phyloP scores from a whole-genome alignment of 2,888 invertebrate genomes.

The Galerucella calmariensis region DNA sequence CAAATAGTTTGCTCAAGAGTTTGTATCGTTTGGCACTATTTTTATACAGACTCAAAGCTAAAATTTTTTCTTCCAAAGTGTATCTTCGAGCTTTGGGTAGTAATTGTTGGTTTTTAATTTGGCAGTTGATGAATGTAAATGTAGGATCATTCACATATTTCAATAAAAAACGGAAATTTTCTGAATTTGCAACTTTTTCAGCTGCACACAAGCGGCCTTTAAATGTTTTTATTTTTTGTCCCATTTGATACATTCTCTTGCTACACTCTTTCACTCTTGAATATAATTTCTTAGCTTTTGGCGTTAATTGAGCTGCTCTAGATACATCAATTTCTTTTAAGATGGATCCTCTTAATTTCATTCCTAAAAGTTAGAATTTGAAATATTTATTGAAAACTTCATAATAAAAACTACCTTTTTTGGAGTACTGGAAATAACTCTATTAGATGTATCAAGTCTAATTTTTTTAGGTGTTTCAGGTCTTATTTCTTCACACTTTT shows the following conservation, averaged over 20 bases:
- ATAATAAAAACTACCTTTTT: too few relatives aligned
- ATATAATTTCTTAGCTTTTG: slow-evolving; percentile 2
- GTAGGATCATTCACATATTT: too few relatives aligned
- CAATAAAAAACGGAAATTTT: too few relatives aligned
- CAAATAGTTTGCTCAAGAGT: background rate
- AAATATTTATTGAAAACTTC: too few relatives aligned
- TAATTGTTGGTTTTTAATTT: too few relatives aligned
- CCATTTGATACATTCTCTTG: background rate
- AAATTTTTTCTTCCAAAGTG: background rate
- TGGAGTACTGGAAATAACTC: background rate
- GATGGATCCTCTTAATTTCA: background rate
- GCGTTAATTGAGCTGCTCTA: background rate
- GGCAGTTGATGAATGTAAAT: too few relatives aligned
- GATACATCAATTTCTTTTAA: background rate
- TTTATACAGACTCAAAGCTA: background rate
- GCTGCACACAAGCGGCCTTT: too few relatives aligned
- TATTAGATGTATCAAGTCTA: background rate
- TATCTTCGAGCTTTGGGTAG: too few relatives aligned
- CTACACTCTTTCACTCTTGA: background rate
- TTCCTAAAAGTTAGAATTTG: too few relatives aligned
- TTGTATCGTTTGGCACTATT: background rate
- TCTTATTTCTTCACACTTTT: background rate
- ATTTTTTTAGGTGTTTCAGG: background rate
- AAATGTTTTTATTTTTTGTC: background rate
- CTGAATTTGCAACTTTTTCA: too few relatives aligned